phyloP scores from a whole-genome alignment of 1,140 invertebrate species.

The Danaus melanippus region DNA sequence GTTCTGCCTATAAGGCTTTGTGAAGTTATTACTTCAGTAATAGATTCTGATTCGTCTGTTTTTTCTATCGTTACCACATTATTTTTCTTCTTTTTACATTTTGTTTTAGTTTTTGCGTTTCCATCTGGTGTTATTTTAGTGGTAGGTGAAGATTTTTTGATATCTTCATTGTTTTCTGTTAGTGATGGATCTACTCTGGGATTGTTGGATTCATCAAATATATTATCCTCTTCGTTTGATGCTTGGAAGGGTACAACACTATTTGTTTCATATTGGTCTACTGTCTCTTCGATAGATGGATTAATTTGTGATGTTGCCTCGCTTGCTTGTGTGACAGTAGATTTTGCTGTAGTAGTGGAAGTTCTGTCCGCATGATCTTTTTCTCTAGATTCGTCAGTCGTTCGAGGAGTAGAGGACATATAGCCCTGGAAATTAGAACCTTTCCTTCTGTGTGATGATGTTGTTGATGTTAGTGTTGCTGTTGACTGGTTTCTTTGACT shows the following conservation, averaged over 20 bases:
- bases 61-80: conserved; percentile 20
- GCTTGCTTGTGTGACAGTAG: conserved; percentile 6
- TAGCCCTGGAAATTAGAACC: conserved; percentile 62
- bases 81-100: conserved; percentile 61
- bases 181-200: background rate
- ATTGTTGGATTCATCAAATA: conserved; percentile 19
- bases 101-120: conserved; percentile 45
- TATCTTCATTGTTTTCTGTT: conserved; percentile 20
- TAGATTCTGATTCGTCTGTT: conserved; percentile 7
- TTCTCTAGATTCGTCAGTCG: conserved; percentile 22
- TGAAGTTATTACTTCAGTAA: conserved; percentile 14
- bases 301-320: conserved; percentile 15
- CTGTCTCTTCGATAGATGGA: conserved; percentile 17
- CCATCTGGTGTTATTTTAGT: conserved; percentile 1
- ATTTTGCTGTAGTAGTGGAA: conserved; percentile 9
- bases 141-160: conserved; percentile 26
- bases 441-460: conserved; percentile 40
- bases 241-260: conserved; percentile 24
- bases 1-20: conserved; percentile 21
- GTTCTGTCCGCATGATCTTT: conserved; percentile 25
- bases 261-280: conserved; percentile 24
- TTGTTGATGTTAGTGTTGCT: conserved; percentile 12
- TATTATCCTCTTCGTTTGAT: conserved; percentile 21
- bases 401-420: conserved; percentile 27
- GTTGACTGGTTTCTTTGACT: conserved; percentile 36